These are phyloP conservation scores for Siniperca undulata DNA, from an alignment of 2,797 vertebrate genomes.

Conservation along the genomic window DNA sequence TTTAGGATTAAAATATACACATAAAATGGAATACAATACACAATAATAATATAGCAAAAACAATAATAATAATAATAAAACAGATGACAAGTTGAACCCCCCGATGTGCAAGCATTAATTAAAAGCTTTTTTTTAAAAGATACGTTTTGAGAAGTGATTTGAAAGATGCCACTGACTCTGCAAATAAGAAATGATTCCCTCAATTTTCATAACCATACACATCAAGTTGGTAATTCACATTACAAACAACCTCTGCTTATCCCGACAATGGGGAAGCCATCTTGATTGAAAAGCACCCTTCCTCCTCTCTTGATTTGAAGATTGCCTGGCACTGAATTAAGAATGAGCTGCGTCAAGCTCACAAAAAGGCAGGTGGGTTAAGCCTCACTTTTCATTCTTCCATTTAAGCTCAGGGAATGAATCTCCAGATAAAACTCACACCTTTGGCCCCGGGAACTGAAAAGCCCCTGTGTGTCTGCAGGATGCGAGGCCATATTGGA, in stretches of 20 bases:
- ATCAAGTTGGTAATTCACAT: background rate
- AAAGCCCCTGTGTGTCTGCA: constrained; percentile 48
- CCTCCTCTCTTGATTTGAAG: constrained; percentile 31
- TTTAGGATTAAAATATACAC: too few relatives aligned
- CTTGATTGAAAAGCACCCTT: constrained; percentile 1
- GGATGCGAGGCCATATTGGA: constrained; percentile 60
- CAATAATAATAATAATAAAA: background rate
- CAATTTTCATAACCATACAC: background rate
- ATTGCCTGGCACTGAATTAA: constrained; percentile 58
- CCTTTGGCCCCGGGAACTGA: constrained; percentile 69
- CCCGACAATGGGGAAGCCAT: background rate
- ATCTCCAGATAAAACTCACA: constrained; percentile 70
- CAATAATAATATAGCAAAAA: background rate
- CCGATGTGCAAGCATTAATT: background rate
- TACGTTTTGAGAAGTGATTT: background rate
- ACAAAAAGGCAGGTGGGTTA: constrained; percentile 64
- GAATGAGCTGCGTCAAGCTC: constrained; percentile 56
- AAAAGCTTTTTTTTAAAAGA: background rate
- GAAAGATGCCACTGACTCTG: background rate
- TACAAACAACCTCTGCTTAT: constrained; percentile 12
- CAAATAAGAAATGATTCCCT: background rate
- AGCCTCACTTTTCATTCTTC: constrained; percentile 62
- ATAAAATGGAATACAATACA: too few relatives aligned
- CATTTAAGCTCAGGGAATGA: constrained; percentile 62
- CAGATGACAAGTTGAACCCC: background rate